Conservation (phyloP, 2,113 vertebrate species). For the Eptatretus burgeri region DNA sequence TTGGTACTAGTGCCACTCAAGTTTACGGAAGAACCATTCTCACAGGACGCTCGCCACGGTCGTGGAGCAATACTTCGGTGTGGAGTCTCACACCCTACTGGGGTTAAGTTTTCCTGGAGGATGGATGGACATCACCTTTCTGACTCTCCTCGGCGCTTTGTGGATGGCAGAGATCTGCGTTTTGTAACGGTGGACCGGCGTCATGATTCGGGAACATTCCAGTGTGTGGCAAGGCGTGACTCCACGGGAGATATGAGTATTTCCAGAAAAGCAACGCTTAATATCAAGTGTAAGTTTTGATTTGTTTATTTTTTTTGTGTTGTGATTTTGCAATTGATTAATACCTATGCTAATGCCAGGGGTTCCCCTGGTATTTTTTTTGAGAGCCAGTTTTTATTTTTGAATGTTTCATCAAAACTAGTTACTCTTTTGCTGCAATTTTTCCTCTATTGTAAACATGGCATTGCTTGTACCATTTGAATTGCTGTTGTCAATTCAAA, state of each 20-base stretch:
- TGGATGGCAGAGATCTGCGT: conserved; percentile 60
- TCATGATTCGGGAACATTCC: conserved; percentile 43
- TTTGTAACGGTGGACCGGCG: conserved; percentile 41
- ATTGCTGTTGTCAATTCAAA: too few species aligned
- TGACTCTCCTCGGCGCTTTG: conserved; percentile 34
- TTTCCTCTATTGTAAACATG: too few species aligned
- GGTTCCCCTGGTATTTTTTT: too few species aligned
- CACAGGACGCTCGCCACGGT: conserved; percentile 71
- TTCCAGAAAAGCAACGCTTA: conserved; percentile 53
- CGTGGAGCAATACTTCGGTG: conserved; percentile 78
- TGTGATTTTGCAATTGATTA: too few species aligned
- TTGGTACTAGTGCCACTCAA: conserved; percentile 13
- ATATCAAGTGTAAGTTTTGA: conserved; percentile 71
- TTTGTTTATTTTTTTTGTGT: too few species aligned
- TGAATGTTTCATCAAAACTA: too few species aligned
- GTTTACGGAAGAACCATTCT: conserved; percentile 71
- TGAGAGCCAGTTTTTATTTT: too few species aligned
- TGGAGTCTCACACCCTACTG: conserved; percentile 28
- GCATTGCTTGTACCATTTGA: too few species aligned
- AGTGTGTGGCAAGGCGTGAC: conserved; percentile 28
- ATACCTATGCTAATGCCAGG: too few species aligned
- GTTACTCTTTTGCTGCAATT: too few species aligned
- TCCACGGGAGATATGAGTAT: conserved; percentile 21
- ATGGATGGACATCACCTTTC: conserved; percentile 23
- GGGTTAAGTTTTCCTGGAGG: conserved; percentile 32